Conservation (phyloP, 2,797 vertebrate genomes). For the Galago senegalensis region DNA sequence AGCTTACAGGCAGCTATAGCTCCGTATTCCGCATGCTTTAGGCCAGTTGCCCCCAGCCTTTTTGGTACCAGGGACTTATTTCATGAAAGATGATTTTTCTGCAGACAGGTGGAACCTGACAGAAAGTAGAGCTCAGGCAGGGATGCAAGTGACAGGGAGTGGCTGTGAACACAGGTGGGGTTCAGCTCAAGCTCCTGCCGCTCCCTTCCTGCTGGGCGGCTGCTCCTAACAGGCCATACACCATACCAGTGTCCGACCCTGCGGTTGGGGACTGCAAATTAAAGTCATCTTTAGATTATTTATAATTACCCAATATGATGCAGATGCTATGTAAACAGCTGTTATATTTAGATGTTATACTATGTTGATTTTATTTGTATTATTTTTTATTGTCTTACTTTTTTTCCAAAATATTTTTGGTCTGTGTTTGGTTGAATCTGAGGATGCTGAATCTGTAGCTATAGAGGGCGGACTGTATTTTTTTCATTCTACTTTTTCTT, state of each 20-base stretch:
- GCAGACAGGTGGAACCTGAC: too few species aligned
- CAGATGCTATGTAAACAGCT: background rate
- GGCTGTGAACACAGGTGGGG: too few species aligned
- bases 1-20: background rate
- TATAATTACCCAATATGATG: background rate
- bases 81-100: too few species aligned
- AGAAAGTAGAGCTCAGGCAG: too few species aligned
- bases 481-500: conserved; percentile 41
- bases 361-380: background rate
- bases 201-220: too few species aligned
- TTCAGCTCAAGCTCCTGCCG: too few species aligned
- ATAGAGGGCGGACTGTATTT: background rate
- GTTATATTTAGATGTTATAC: background rate
- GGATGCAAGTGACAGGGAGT: too few species aligned
- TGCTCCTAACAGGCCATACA: too few species aligned
- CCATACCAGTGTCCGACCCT: too few species aligned
- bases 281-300: background rate
- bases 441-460: background rate
- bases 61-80: too few species aligned
- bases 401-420: background rate
- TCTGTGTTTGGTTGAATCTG: background rate
- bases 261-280: background rate
- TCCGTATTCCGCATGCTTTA: background rate
- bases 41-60: too few species aligned
- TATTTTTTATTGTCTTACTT: background rate